These are phyloP conservation scores for Pan paniscus DNA, from an alignment of 2,113 vertebrate species.

Conservation along the genomic window DNA sequence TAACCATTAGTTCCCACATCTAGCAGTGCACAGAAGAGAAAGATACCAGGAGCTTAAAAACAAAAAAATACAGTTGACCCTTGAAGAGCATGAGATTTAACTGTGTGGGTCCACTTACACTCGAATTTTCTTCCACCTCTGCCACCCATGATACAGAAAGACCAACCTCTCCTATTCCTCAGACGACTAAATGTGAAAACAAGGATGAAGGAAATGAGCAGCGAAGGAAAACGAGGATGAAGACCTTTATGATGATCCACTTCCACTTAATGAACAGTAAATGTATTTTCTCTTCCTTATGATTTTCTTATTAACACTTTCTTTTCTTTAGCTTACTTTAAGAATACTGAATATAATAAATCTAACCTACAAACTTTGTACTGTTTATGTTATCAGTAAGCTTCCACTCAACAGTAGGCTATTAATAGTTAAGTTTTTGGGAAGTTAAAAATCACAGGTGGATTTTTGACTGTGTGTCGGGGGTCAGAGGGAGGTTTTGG, in stretches of 20 bases:
- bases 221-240: neutral
- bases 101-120: neutral
- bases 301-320: neutral
- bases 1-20: neutral
- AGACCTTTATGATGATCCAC: neutral
- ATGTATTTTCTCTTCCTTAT: neutral
- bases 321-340: neutral
- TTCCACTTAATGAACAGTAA: neutral
- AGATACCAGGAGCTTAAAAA: neutral
- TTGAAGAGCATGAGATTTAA: neutral
- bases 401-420: neutral
- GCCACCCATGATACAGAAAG: neutral
- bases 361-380: neutral
- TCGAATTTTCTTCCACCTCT: neutral
- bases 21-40: neutral
- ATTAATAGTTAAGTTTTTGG: neutral
- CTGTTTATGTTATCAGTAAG: neutral
- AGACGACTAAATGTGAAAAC: neutral
- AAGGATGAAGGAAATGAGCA: neutral
- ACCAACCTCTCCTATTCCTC: neutral
- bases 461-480: neutral
- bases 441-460: neutral
- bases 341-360: neutral
- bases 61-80: neutral
- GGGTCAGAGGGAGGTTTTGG: neutral